A percentile compares a stretch with the other conserved stretches of the same genome.
These are phyloP conservation scores for human DNA, from an alignment of 2,113 vertebrate genomes.

Conservation along the genomic window DNA sequence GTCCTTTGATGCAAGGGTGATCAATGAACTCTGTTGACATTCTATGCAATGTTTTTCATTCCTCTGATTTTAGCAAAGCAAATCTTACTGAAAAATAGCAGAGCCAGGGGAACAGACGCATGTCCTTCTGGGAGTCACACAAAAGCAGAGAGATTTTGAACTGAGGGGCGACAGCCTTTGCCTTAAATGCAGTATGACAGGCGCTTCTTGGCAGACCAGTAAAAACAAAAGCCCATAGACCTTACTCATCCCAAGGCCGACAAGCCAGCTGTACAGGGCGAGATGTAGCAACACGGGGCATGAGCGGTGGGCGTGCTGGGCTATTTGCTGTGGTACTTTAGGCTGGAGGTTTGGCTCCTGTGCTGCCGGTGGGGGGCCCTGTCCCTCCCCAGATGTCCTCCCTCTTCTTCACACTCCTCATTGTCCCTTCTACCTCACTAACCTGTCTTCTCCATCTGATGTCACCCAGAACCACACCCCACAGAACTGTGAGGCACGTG, in stretches of 20 bases:
- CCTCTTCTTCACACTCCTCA: not conserved
- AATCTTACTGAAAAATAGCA: not conserved
- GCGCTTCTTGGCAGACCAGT: not conserved
- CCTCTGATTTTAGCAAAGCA: not conserved
- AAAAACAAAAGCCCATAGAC: not conserved
- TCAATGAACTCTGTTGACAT: not conserved
- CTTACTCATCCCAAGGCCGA: not conserved
- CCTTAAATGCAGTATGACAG: conserved; percentile 40
- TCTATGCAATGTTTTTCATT: conserved; percentile 43
- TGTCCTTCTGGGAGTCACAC: not conserved
- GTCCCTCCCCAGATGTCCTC: not conserved
- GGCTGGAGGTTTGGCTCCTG: not conserved
- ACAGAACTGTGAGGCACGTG: not conserved
- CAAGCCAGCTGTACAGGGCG: not conserved
- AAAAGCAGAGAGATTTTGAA: not conserved
- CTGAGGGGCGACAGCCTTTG: not conserved
- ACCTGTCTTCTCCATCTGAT: not conserved
- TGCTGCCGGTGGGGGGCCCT: not conserved
- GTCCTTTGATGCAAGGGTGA: not conserved
- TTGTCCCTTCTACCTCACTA: conserved; percentile 62
- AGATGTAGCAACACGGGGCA: fast-evolving
- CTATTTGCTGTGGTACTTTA: not conserved
- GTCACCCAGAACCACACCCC: not conserved
- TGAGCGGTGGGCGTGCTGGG: not conserved
- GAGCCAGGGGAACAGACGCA: fast-evolving